Percentiles rank a stretch among this genome's conserved stretches.
These are phyloP conservation scores for Artibeus jamaicensis DNA, from an alignment of 2,797 vertebrate genomes.

Conservation along the genomic window DNA sequence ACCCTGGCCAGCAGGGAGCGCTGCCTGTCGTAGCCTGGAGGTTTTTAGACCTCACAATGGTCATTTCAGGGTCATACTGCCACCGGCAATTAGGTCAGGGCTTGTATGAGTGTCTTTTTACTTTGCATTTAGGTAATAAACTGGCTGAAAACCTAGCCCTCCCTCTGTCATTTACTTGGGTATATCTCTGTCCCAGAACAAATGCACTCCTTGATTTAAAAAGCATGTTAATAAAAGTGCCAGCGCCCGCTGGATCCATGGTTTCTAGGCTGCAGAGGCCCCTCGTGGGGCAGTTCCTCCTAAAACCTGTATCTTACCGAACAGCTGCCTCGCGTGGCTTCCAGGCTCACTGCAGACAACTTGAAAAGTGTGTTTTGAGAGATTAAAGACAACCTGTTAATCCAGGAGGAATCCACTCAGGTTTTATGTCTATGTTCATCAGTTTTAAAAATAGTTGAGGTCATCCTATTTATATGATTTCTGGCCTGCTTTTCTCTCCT, in stretches of 20 bases:
- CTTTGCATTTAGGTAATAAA: background rate
- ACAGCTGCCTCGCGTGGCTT: background rate
- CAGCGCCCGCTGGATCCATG: background rate
- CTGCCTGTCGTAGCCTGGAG: background rate
- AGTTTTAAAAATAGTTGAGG: background rate
- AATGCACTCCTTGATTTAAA: background rate
- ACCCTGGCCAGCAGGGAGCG: background rate
- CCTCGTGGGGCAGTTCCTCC: background rate
- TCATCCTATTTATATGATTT: background rate
- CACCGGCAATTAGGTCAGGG: background rate
- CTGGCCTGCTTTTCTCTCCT: background rate
- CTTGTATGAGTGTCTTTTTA: background rate
- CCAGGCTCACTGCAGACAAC: background rate
- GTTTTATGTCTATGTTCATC: background rate
- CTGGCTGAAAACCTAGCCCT: background rate
- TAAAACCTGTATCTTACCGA: background rate
- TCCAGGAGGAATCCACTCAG: background rate
- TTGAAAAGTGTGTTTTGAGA: background rate
- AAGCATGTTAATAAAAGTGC: background rate
- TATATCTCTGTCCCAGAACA: conserved; percentile 5
- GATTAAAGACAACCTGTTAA: background rate
- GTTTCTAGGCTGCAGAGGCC: background rate
- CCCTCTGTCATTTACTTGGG: background rate
- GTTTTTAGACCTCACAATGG: background rate
- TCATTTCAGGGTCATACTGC: background rate